Evolutionary conservation across 2,797 vertebrate species (phyloP).

Genomic region (Mionectes olivaceus): DNA sequence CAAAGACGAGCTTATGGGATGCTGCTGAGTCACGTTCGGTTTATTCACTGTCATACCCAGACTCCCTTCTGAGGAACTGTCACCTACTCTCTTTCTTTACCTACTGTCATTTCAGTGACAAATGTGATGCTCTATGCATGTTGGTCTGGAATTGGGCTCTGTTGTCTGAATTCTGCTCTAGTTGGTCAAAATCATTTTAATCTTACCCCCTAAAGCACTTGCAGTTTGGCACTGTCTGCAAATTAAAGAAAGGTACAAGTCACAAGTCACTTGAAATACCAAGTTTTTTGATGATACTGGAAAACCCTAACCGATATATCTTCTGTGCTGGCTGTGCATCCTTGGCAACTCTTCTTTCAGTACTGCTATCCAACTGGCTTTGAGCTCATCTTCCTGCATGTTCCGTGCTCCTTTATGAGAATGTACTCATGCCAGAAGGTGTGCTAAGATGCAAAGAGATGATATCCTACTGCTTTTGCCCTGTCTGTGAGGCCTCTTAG

Average conservation of each 20-base stretch:
- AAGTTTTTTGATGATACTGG: neutral
- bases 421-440: neutral
- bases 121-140: neutral
- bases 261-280: neutral
- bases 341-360: neutral
- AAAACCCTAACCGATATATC: neutral
- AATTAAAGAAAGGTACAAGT: neutral
- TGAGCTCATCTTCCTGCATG: neutral
- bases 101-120: neutral
- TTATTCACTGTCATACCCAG: neutral
- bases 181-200: neutral
- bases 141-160: neutral
- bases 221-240: neutral
- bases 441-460: neutral
- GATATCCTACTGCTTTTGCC: neutral
- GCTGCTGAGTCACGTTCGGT: neutral
- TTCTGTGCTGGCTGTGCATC: neutral
- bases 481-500: neutral
- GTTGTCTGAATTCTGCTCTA: neutral
- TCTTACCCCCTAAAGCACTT: neutral
- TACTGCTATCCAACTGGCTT: neutral
- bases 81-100: neutral
- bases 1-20: neutral
- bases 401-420: neutral
- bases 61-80: neutral